Evolutionary conservation across 2,797 vertebrate species (phyloP), one percentile per base, ranked within the genome.

Genomic region (Onychomys leucogaster): DNA sequence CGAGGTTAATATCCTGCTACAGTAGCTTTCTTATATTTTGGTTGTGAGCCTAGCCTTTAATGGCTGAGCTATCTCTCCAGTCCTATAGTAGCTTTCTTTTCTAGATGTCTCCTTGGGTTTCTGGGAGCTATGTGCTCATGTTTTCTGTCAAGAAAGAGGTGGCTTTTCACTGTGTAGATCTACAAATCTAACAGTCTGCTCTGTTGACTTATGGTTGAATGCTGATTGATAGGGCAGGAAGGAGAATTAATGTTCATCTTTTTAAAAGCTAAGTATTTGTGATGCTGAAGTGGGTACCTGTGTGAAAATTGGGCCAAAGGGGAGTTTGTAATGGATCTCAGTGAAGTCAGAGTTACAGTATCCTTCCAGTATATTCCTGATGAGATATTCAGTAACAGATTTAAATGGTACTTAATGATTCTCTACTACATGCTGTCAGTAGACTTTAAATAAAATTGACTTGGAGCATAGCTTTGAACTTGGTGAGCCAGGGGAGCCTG

Each of bases 371-470:
- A 97, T 97, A 94, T 98, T 98, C 97, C 97, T 98, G 97, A 98
- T 69, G 97, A 97, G 97, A 95, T 83, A 89, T 92, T 98, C 96
- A 98, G 96, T 96, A 98, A 98, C 95, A 98, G 98, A 98, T 98
- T 98, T 98, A 98, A 98, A 97, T 98, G 97, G 97, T 96, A 97
- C 97, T 98, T 98, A 98, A 98, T 94, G 96, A 88, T 98, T 98
- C 94, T 96, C 88, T 95, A 97, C 96, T 97, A 90, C 91, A 92
- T 52, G 91, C 97, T 98, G 97, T 98, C 98, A 97, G 92, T 89
- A 96, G 97, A 95, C 2, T 93, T 98, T 98, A 98, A 98, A 98
- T 98, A 98, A 98, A 98, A 98, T 98, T 19, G 52, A 98, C 97
- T 95, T 97, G 95, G 92, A 98, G 88, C 97, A 81, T 87, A 96